phyloP scores from a whole-genome alignment of 2,888 invertebrate genomes.

The Perizoma affinitatum region DNA sequence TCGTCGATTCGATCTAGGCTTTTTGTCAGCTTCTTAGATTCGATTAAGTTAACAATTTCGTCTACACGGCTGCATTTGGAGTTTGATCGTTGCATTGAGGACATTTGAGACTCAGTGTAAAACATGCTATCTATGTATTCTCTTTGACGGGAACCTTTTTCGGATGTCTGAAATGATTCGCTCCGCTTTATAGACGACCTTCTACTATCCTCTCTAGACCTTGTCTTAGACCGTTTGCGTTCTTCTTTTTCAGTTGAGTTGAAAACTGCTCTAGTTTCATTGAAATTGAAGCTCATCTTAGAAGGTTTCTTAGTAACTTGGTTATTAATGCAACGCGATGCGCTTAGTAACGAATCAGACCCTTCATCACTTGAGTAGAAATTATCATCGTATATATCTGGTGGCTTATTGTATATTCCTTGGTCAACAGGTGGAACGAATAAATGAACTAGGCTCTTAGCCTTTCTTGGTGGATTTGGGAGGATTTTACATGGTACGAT shows the following conservation, averaged over 20 bases:
- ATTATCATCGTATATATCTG: conserved; percentile 82
- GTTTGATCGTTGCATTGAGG: conserved; percentile 58
- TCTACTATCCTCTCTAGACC: conserved; percentile 68
- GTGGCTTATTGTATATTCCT: conserved; percentile 81
- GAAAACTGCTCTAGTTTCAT: conserved; percentile 83
- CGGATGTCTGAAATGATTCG: conserved; percentile 78
- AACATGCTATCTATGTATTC: conserved; percentile 86
- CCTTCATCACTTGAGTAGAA: conserved; percentile 87
- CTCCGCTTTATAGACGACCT: conserved; percentile 72
- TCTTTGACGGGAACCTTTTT: conserved; percentile 72
- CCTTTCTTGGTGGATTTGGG: conserved; percentile 91
- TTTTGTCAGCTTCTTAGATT: conserved; percentile 87
- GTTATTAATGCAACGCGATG: conserved; percentile 78
- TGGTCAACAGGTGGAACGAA: conserved; percentile 86
- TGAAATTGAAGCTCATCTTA: conserved; percentile 69
- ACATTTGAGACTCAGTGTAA: conserved; percentile 77
- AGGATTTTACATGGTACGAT: conserved; percentile 91
- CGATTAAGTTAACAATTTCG: conserved; percentile 82
- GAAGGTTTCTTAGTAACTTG: conserved; percentile 68
- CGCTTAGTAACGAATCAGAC: conserved; percentile 88
- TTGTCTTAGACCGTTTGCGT: conserved; percentile 65
- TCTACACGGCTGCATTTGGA: conserved; percentile 71
- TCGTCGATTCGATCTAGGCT: conserved; percentile 91
- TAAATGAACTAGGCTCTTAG: conserved; percentile 88
- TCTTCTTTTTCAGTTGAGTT: conserved; percentile 81